Conservation (phyloP, 2,113 vertebrate genomes). For the Carassius auratus region DNA sequence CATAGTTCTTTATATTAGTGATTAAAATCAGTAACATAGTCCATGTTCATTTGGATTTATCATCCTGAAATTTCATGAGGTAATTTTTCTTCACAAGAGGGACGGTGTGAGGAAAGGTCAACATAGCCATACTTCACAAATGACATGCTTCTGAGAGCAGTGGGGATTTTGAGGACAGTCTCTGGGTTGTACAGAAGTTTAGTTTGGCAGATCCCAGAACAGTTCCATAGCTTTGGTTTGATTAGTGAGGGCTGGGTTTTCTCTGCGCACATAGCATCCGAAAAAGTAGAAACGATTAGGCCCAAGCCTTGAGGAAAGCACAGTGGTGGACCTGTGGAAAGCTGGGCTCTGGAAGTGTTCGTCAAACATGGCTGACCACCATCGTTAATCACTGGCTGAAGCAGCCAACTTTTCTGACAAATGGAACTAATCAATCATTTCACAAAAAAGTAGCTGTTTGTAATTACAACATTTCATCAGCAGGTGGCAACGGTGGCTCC, state of each 20-base stretch:
- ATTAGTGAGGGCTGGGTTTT: constrained; percentile 37
- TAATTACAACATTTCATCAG: constrained; percentile 23
- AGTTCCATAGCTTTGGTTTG: constrained; percentile 31
- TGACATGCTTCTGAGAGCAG: neutral
- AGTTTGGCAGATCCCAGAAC: constrained; percentile 27
- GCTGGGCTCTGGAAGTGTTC: constrained; percentile 61
- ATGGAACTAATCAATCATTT: constrained; percentile 68
- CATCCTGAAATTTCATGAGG: neutral
- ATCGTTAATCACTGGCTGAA: constrained; percentile 72
- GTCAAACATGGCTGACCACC: constrained; percentile 70
- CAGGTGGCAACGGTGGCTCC: constrained; percentile 44
- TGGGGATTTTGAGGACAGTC: constrained; percentile 3
- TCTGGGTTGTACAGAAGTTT: neutral
- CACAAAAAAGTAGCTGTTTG: constrained; percentile 61
- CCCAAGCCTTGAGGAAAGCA: constrained; percentile 47
- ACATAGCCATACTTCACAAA: neutral
- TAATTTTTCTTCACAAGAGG: constrained; percentile 5
- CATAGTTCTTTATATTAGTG: neutral
- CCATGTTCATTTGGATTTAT: neutral
- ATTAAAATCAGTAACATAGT: neutral
- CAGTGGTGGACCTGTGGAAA: constrained; percentile 63
- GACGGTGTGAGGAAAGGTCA: neutral
- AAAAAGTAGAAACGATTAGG: constrained; percentile 1
- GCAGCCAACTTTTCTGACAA: constrained; percentile 59
- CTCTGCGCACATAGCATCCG: constrained; percentile 33